phyloP scores from a whole-genome alignment of 2,113 vertebrate genomes.

The Osmerus eperlanus region DNA sequence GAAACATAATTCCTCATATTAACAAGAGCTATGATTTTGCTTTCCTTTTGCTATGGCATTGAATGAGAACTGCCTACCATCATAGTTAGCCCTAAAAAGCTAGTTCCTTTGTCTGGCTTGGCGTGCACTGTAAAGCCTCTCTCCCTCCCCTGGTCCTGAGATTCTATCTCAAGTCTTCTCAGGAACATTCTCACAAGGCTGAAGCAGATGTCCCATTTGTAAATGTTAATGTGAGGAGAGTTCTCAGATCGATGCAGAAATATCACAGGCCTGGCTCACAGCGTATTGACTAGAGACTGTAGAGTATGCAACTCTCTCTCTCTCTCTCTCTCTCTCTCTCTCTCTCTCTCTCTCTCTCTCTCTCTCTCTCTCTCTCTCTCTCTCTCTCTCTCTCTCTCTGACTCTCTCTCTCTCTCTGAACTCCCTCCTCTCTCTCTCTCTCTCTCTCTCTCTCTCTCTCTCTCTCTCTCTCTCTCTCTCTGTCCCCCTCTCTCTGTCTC shows the following conservation, averaged over 20 bases:
- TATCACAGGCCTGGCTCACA: conserved; percentile 24
- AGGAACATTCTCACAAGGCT: background rate
- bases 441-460: conserved; percentile 6
- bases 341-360: background rate
- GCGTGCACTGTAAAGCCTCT: background rate
- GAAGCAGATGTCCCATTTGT: conserved; percentile 37
- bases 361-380: too few relatives aligned
- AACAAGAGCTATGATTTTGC: too few relatives aligned
- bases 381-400: too few relatives aligned
- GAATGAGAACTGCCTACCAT: too few relatives aligned
- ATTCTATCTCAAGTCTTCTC: background rate
- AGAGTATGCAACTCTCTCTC: background rate
- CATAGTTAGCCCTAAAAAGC: too few relatives aligned
- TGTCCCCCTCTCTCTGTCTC: background rate
- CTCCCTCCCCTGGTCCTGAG: background rate
- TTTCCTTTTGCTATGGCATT: too few relatives aligned
- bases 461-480: background rate
- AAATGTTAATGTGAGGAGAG: conserved; percentile 48
- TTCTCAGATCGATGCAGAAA: conserved; percentile 48
- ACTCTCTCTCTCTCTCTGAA: too few relatives aligned
- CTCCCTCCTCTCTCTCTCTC: background rate
- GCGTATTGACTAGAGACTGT: conserved; percentile 27
- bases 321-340: background rate
- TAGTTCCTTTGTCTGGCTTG: too few relatives aligned
- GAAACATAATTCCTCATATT: too few relatives aligned